These are phyloP conservation scores for Florisuga fusca DNA, from an alignment of 2,797 vertebrate species.

Conservation along the genomic window DNA sequence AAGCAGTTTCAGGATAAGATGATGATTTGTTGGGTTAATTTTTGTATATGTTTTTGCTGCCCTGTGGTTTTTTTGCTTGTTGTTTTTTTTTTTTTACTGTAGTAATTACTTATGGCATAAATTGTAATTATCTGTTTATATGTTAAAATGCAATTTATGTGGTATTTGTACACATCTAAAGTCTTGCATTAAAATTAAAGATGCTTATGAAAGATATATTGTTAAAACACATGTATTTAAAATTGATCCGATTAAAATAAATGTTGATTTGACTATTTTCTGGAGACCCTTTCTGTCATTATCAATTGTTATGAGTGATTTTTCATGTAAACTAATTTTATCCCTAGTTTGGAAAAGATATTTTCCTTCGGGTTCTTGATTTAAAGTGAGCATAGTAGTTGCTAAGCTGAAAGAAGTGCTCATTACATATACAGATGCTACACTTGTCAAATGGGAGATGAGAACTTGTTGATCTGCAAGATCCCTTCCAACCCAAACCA, in stretches of 20 bases:
- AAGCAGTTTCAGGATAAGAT: background rate
- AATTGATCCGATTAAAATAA: background rate
- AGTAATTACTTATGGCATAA: background rate
- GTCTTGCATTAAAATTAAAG: background rate
- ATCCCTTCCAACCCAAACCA: too few species aligned
- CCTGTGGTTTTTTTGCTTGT: too few species aligned
- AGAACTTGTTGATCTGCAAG: too few species aligned
- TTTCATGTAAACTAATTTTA: background rate
- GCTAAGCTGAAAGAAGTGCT: background rate
- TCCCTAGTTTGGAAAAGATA: background rate
- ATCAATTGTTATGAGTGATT: background rate
- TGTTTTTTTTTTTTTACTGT: background rate
- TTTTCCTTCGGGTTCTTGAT: background rate
- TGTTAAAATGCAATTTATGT: background rate
- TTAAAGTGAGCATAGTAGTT: background rate
- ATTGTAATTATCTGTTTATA: background rate
- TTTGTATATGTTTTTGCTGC: background rate
- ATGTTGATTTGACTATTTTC: background rate
- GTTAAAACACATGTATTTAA: background rate
- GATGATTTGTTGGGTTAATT: background rate
- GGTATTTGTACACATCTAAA: background rate
- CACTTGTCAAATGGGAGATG: background rate
- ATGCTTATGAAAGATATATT: accelerated
- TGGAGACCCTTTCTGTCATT: background rate
- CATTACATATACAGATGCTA: background rate